phyloP scores from a whole-genome alignment of 2,888 invertebrate species.

The Ornithoptera alexandrae region DNA sequence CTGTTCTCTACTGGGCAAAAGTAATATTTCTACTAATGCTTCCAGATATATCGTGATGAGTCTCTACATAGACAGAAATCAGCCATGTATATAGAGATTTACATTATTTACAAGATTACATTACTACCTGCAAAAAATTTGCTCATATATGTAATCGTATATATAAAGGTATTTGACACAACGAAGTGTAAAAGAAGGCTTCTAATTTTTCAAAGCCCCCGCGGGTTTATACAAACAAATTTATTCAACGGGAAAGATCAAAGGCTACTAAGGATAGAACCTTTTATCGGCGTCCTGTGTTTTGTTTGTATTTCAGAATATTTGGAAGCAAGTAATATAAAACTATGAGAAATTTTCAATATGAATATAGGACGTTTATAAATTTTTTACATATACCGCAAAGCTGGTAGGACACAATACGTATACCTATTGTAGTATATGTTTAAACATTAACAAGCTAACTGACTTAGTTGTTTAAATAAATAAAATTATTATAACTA shows the following conservation, averaged over 20 bases:
- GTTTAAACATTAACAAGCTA: too few species aligned
- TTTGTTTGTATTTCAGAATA: not conserved
- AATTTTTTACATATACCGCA: too few species aligned
- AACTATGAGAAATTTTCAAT: not conserved
- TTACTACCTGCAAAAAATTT: not conserved
- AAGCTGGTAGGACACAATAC: too few species aligned
- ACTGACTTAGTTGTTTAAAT: too few species aligned
- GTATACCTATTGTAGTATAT: too few species aligned
- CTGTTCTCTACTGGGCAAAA: too few species aligned
- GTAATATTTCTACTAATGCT: too few species aligned
- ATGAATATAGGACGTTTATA: not conserved
- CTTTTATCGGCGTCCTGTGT: slow-evolving; percentile 12
- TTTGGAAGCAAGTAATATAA: not conserved
- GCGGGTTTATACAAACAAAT: slow-evolving; percentile 8
- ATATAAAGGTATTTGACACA: slow-evolving; percentile 4
- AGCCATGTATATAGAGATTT: not conserved
- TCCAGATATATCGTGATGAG: too few species aligned
- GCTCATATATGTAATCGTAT: not conserved
- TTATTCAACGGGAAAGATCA: slow-evolving; percentile 23
- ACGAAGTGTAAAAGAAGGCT: slow-evolving; percentile 12
- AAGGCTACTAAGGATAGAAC: slow-evolving; percentile 15
- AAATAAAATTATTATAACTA: too few species aligned
- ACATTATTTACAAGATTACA: not conserved
- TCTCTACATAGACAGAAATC: too few species aligned
- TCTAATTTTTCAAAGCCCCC: slow-evolving; percentile 15